Base-by-base conservation (phyloP, 2,888 invertebrate species). In the Zhuqinia jingwanae region DNA sequence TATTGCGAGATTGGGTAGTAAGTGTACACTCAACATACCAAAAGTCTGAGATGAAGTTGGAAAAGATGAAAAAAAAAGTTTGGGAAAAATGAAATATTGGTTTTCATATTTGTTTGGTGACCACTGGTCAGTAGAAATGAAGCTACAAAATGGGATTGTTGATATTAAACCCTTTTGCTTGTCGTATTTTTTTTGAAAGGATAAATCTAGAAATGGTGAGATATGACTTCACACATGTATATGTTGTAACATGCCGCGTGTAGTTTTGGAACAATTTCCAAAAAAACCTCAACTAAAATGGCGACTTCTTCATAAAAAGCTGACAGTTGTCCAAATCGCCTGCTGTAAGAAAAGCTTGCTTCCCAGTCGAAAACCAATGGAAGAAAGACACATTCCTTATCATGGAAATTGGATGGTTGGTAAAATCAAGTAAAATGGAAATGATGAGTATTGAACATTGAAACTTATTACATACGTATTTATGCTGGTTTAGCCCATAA, bases 1-100 rank as follows among this genome's bases (percentile, higher is more conserved):
- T 50, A 60, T 45, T 58, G 77, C n/a, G n/a, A 60, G 45, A 77
- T 60, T 20, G 77, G 45, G 13, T 8, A 77, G 60, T 8, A 8
- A 77, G 58, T 56, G 15, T 27, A 20, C 6, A 58, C 42, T 13
- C 30, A 65, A 30, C 45, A 2, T 11, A 47, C 58, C n/a, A n/a
- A n/a, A 58, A 10, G 22, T n/a, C 10, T 20, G 42, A 15, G 17
- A 6, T 42, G 2, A 30, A 27, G 58, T 58, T 58, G 10, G 58
- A 36, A 53, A 17, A 20, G 30, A 75, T 5, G 25, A 70, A 22
- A 27, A n/a, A 22, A 17, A 10, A 25, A 73, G 50, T 58, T 77
- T 6, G 15, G 58, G 13, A 56, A 79, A 79, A 79, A 79, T 79
- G 68, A 68, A 53, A 53, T 68, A 68, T 79, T 68, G 25, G 47